Evolutionary conservation across 1,140 invertebrate genomes (phyloP).

Genomic region (Drosophila albomicans): DNA sequence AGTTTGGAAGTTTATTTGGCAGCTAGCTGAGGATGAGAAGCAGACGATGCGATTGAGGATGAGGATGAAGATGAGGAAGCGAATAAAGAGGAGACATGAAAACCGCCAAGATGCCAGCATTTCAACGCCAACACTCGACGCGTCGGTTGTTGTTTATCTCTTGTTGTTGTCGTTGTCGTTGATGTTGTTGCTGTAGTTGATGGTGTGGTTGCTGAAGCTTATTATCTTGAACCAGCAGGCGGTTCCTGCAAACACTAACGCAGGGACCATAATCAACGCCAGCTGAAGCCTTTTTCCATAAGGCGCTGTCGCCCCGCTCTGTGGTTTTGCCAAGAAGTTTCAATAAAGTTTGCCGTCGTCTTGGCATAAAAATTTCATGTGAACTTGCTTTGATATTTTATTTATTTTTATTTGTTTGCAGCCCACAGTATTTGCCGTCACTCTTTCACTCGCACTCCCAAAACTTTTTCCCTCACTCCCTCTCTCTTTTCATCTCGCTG

Average conservation of each 20-base stretch:
- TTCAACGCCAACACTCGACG: conserved; percentile 41
- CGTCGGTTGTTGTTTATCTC: conserved; percentile 65
- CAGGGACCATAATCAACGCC: not conserved
- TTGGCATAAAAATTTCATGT: conserved; percentile 74
- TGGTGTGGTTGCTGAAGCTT: conserved; percentile 46
- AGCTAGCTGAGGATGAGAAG: conserved; percentile 28
- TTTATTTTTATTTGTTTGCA: conserved; percentile 75
- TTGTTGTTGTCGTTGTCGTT: conserved; percentile 15
- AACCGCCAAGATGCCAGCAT: conserved; percentile 55
- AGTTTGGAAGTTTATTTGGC: conserved; percentile 81
- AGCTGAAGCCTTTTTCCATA: conserved; percentile 45
- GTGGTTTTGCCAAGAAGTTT: conserved; percentile 50
- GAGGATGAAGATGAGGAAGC: conserved; percentile 15
- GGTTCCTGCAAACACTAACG: conserved; percentile 15
- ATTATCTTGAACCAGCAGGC: conserved; percentile 64
- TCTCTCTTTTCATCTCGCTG: not conserved
- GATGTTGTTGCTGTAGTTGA: conserved; percentile 9
- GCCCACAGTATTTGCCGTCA: conserved; percentile 15
- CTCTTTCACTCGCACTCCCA: not conserved
- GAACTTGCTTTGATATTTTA: conserved; percentile 79
- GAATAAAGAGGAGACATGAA: conserved; percentile 25
- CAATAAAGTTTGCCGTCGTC: conserved; percentile 63
- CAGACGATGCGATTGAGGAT: conserved; percentile 4
- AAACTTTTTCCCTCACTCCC: not conserved
- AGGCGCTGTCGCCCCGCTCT: conserved; percentile 23